Evolutionary conservation across 2,113 vertebrate species (phyloP).

Genomic region (Propithecus coquereli): DNA sequence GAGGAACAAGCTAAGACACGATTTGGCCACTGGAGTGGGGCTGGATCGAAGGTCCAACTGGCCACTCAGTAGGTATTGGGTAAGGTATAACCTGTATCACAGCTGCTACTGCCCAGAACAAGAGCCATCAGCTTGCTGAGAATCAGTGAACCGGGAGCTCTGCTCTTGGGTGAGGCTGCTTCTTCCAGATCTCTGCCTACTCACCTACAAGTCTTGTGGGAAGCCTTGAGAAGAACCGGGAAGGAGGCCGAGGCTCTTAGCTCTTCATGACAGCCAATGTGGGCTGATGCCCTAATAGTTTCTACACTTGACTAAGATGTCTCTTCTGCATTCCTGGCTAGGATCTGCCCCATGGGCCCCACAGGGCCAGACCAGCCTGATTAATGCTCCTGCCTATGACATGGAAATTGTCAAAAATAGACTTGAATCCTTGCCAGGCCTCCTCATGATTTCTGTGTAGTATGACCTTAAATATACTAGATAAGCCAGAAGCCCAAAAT

Average conservation of each 20-base stretch:
- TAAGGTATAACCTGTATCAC: not conserved
- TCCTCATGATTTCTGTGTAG: not conserved
- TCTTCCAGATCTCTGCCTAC: not conserved
- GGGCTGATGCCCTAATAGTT: too few relatives aligned
- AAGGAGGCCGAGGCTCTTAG: not conserved
- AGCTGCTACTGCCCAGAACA: too few relatives aligned
- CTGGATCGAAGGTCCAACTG: not conserved
- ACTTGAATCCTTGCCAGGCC: not conserved
- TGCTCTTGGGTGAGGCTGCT: not conserved
- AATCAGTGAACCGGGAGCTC: not conserved
- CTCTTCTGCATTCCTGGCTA: not conserved
- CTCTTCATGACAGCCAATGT: not conserved
- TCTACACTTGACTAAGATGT: not conserved
- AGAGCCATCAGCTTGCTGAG: not conserved
- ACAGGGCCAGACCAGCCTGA: not conserved
- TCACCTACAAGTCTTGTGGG: not conserved
- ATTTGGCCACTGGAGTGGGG: too few relatives aligned
- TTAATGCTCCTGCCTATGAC: not conserved
- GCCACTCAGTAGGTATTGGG: too few relatives aligned
- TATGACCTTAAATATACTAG: constrained; percentile 38
- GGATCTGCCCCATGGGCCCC: not conserved
- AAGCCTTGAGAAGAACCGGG: not conserved
- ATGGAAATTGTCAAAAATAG: constrained; percentile 5
- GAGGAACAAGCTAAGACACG: not conserved
- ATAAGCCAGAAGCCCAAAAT: constrained; percentile 14